Conservation (phyloP, 2,797 vertebrate species). For the Enteromius unitaeniatus region DNA sequence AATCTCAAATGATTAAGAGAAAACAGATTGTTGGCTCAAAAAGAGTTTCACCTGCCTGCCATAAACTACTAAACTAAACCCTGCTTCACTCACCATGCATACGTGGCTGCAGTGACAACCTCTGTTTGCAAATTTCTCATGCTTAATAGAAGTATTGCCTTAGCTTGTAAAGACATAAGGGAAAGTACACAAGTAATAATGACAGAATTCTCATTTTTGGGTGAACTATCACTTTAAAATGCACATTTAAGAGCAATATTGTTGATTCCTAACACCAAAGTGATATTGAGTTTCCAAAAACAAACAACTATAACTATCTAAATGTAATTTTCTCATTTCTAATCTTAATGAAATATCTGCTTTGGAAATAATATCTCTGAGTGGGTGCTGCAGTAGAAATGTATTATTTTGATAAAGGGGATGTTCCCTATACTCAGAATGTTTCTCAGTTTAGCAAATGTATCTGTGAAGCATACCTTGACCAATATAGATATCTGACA, state of each 20-base stretch:
- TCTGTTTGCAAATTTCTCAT: neutral
- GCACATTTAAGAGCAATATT: neutral
- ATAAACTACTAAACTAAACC: constrained; percentile 39
- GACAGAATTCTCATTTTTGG: neutral
- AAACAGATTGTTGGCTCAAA: constrained; percentile 20
- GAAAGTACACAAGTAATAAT: neutral
- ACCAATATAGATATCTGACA: neutral
- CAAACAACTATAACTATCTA: neutral
- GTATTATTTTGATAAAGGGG: neutral
- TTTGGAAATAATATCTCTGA: neutral
- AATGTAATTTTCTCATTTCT: neutral
- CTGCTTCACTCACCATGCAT: constrained; percentile 31
- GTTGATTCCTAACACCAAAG: neutral
- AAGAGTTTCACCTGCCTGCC: constrained; percentile 52
- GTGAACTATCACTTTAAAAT: neutral
- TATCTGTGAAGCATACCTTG: neutral
- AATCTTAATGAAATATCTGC: neutral
- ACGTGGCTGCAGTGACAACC: constrained; percentile 52
- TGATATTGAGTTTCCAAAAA: neutral
- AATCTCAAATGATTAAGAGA: constrained; percentile 42
- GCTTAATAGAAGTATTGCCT: neutral
- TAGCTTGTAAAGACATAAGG: neutral
- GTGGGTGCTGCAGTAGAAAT: neutral
- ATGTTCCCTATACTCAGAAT: neutral
- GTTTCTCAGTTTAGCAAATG: neutral